Base-by-base conservation (phyloP, 2,888 invertebrate genomes). In the Zeuzera pyrina region DNA sequence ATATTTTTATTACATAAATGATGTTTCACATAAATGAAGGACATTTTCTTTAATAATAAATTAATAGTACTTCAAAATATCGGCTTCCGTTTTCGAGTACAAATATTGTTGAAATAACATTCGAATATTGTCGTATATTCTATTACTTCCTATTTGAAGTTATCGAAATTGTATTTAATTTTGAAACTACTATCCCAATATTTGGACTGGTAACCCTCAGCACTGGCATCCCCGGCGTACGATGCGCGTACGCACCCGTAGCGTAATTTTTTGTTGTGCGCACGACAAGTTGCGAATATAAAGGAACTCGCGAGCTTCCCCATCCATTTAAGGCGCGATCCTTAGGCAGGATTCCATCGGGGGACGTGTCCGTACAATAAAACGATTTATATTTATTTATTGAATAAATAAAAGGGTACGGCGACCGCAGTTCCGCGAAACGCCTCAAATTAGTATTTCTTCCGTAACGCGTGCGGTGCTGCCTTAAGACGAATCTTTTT, bases 371-470 rank as follows among this genome's bases (percentile, higher is more conserved):
- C 60, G 57, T 60, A 54, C 57, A 58, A 66, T 70, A 76, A 71
- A 68, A 77, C 74, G 68, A 67, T 61, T 71, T 72, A 69, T 78
- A 78, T 77, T 77, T 77, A 79, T 79, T 56, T 53, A 56, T 54
- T 50, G 46, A 47, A 49, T 51, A 57, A 54, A 57, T 52, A 51
- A 56, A 48, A 46, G 49, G 36, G 35, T 27, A 35, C n/a, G 13
- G 26, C 47, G 49, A 46, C 49, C 50, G 49, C 39, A 53, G 56
- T 61, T 63, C 62, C 47, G 52, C 49, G 67, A 57, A 65, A 65
- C 62, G 63, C 67, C 60, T 63, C 61, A 62, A 66, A 62, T 67
- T 65, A 65, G 25, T 25, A 25, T 25, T 59, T 62, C 57, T 59
- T 56, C 56, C 54, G 55, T 49, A 52, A 8, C 49, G 55, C 57